Conservation (phyloP, 2,113 vertebrate genomes). For the Plecturocebus donacophilus region DNA sequence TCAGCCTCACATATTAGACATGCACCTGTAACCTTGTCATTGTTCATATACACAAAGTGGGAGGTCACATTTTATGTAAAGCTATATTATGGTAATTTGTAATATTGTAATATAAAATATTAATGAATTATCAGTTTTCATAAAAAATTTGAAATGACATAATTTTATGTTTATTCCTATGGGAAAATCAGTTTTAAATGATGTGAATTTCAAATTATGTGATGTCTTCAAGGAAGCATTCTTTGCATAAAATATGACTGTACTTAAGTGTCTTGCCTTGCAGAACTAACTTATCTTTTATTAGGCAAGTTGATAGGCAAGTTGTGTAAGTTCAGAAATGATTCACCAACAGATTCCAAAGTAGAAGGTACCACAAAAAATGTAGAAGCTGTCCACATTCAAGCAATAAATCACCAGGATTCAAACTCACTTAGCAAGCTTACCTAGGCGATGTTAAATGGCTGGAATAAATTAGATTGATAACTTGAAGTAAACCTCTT, state of each 20-base stretch:
- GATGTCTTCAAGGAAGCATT: background rate
- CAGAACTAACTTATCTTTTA: background rate
- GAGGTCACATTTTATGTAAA: background rate
- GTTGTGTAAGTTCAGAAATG: background rate
- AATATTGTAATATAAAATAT: background rate
- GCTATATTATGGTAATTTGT: background rate
- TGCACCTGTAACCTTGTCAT: background rate
- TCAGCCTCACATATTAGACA: background rate
- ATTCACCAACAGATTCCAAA: slow-evolving; percentile 4
- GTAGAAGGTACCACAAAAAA: background rate
- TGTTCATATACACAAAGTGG: background rate
- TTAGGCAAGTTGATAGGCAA: background rate
- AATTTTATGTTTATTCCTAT: background rate
- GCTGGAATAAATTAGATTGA: background rate
- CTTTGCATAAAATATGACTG: background rate
- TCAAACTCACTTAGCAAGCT: background rate
- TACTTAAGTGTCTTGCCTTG: background rate
- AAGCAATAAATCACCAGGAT: background rate
- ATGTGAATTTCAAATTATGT: background rate
- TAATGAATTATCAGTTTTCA: background rate
- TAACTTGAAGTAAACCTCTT: background rate
- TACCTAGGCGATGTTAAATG: background rate
- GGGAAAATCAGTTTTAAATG: background rate
- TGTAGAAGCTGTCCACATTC: background rate
- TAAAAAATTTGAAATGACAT: background rate